A percentile compares a stretch with the other conserved stretches of the same genome.
phyloP scores from a whole-genome alignment of 2,888 invertebrate genomes.

The Megastigmus dorsalis region DNA sequence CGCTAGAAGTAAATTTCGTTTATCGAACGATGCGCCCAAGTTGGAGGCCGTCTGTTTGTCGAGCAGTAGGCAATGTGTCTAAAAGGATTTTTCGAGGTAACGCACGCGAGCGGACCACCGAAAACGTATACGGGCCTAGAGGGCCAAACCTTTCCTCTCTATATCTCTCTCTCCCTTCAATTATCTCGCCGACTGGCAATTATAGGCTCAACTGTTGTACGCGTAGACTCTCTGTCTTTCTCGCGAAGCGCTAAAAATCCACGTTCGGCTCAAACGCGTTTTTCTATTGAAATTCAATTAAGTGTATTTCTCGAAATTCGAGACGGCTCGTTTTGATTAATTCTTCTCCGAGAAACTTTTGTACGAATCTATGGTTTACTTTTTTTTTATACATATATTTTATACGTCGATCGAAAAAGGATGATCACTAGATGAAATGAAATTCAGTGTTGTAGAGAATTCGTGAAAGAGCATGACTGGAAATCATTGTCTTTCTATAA shows the following conservation, averaged over 20 bases:
- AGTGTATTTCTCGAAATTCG: background rate
- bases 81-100: too few relatives aligned
- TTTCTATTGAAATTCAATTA: slow-evolving; percentile 16
- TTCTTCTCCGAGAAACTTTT: background rate
- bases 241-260: background rate
- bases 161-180: background rate
- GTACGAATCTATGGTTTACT: background rate
- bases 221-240: background rate
- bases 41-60: too few relatives aligned
- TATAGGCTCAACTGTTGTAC: background rate
- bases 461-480: too few relatives aligned
- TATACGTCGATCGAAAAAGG: too few relatives aligned
- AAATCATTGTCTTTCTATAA: too few relatives aligned
- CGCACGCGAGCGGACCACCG: slow-evolving; percentile 11
- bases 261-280: background rate
- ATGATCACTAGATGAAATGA: too few relatives aligned
- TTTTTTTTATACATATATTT: too few relatives aligned
- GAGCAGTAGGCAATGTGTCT: too few relatives aligned
- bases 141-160: background rate
- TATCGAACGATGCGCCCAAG: too few relatives aligned
- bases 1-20: too few relatives aligned
- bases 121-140: background rate
- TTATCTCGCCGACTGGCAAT: slow-evolving; percentile 18
- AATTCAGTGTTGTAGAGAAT: too few relatives aligned
- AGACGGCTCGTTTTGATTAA: background rate